phyloP scores from a whole-genome alignment of 1,140 invertebrate species.

The Bombus polaris region DNA sequence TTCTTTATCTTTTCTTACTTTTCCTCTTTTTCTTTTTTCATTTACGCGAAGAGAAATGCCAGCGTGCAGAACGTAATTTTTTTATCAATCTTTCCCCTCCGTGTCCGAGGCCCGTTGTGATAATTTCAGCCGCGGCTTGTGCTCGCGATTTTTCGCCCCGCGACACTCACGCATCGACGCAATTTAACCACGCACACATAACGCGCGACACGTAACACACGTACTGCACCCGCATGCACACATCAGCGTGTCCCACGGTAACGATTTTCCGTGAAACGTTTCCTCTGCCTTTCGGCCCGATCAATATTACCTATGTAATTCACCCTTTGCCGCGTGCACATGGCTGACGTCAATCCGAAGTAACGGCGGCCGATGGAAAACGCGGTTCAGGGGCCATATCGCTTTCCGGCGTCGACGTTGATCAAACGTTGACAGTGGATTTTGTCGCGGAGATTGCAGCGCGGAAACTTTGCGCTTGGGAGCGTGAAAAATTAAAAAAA shows the following conservation, averaged over 20 bases:
- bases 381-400: not conserved
- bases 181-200: conserved; percentile 5
- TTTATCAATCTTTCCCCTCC: not conserved
- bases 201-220: conserved; percentile 29
- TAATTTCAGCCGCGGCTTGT: conserved; percentile 15
- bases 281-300: conserved; percentile 22
- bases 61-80: conserved; percentile 12
- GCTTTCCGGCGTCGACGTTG: not conserved
- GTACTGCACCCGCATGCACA: conserved; percentile 25
- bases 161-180: conserved; percentile 13
- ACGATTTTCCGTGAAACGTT: conserved; percentile 53
- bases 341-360: not conserved
- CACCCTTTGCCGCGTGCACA: not conserved
- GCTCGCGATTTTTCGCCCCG: conserved; percentile 35
- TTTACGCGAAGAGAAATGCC: conserved; percentile 28
- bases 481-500: not conserved
- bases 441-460: not conserved
- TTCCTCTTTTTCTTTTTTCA: no score
- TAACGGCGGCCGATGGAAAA: not conserved
- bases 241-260: conserved; percentile 37
- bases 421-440: not conserved
- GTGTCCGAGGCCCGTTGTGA: conserved; percentile 11
- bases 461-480: not conserved
- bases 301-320: conserved; percentile 38
- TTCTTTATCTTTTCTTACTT: no score